Evolutionary conservation across 1,140 invertebrate species (phyloP), one percentile per base, ranked within the genome.

Genomic region (Trichogramma pretiosum): DNA sequence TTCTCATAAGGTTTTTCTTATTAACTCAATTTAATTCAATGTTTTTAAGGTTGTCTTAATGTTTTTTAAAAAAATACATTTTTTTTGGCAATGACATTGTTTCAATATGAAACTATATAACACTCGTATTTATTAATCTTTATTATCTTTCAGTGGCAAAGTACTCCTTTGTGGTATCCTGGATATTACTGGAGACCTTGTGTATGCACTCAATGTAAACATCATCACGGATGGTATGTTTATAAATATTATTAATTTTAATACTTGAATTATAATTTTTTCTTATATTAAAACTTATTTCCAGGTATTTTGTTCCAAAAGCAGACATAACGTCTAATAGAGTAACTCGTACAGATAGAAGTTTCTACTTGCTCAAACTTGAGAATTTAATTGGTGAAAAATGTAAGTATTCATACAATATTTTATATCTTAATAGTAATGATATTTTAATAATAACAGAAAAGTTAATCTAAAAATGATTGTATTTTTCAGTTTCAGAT

Each of bases 141-240:
- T 16, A 42, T 16, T 40, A 10, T 44, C 50, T 49, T 54, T 46
- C 43, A 65, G 63, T 68, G 66, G 67, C 50, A 59, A 18, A 33
- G 44, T 13, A 50, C 62, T 24, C 41, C 59, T 44, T 60, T 58
- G 22, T 70, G 67, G 67, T 76, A 67, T 61, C 72, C 73, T 48
- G 72, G 72, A 10, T 74, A 67, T 52, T 61, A 57, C 9, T 75
- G 72, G 72, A 71, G 66, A 52, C 59, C 62, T 35, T 66, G 66
- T 46, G 52, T 64, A 10, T 76, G 74, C 57, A 59, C 63, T 18
- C 57, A 61, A 3, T 75, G 74, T 58, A 58, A 61, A 35, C 24
- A 50, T 17, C 68, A 71, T 47, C 50, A 74, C 46, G 74, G 74
- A 48, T 76, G 74, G 74, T 75, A 60, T 56, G 56, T 48, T 7